These are phyloP conservation scores for Cynoglossus semilaevis DNA, from an alignment of 2,113 vertebrate species.

Conservation along the genomic window DNA sequence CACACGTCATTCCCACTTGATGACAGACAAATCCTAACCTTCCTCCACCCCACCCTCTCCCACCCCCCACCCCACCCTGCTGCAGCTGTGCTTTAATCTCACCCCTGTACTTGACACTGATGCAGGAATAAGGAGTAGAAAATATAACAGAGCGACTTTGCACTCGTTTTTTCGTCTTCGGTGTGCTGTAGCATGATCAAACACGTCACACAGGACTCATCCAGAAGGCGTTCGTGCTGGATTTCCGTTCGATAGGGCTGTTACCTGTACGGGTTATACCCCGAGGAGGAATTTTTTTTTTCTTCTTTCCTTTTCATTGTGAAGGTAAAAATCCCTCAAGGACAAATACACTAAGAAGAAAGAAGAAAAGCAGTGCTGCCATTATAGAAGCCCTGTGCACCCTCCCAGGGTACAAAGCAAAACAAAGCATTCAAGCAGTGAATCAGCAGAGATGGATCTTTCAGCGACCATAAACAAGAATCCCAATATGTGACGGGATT, in stretches of 20 bases:
- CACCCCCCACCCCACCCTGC: too few species aligned
- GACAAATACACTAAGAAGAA: conserved; percentile 63
- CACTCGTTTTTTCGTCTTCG: conserved; percentile 15
- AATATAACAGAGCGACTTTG: conserved; percentile 18
- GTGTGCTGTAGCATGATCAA: conserved; percentile 43
- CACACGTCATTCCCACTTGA: conserved; percentile 54
- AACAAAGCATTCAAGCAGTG: conserved; percentile 67
- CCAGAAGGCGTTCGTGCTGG: conserved; percentile 45
- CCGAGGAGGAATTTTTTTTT: conserved; percentile 54
- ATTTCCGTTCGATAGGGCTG: conserved; percentile 57
- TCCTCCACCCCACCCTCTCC: neutral
- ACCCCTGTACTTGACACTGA: conserved; percentile 20
- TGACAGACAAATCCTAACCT: conserved; percentile 59
- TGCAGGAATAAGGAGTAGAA: conserved; percentile 2
- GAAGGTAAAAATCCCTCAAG: conserved; percentile 69
- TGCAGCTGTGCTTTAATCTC: conserved; percentile 17
- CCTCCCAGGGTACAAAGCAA: conserved; percentile 50
- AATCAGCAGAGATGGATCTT: conserved; percentile 66
- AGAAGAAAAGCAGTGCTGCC: conserved; percentile 57
- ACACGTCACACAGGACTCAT: conserved; percentile 50
- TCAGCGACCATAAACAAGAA: conserved; percentile 62
- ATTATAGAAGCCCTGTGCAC: conserved; percentile 47
- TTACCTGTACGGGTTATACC: conserved; percentile 57
- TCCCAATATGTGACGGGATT: conserved; percentile 51
- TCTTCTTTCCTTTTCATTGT: conserved; percentile 46